Conservation (phyloP, 2,797 vertebrate species). For the Falco berigora region DNA sequence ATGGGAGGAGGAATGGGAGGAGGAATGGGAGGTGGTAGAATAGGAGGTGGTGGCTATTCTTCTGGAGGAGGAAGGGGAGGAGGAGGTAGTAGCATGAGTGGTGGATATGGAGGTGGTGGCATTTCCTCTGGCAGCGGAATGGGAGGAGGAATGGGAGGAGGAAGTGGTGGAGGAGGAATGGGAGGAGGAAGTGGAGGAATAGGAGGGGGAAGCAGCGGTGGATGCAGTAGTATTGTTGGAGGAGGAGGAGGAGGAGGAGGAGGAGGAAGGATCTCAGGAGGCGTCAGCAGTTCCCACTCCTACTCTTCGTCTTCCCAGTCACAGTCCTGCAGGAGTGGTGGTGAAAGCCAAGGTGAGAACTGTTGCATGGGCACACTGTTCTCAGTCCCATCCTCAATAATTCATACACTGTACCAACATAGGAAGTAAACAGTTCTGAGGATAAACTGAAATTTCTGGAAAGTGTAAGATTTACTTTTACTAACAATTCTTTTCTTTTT, state of each 20-base stretch:
- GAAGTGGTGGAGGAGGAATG: not conserved
- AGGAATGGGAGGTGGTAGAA: constrained; percentile 27
- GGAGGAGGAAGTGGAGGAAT: not conserved
- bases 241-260: not conserved
- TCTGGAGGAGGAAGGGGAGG: constrained; percentile 38
- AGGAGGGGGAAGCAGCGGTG: not conserved
- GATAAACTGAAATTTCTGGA: not conserved
- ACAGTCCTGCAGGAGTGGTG: constrained; percentile 18
- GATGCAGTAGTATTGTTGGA: not conserved
- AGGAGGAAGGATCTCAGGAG: constrained; percentile 37
- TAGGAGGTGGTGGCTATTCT: constrained; percentile 22
- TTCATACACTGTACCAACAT: not conserved
- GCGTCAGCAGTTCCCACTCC: constrained; percentile 45
- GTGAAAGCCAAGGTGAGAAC: constrained; percentile 51
- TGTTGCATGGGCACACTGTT: not conserved
- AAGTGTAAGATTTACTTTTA: not conserved
- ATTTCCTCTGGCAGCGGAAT: not conserved
- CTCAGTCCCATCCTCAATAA: not conserved
- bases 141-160: constrained; percentile 8
- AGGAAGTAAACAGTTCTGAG: not conserved
- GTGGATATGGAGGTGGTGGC: constrained; percentile 9
- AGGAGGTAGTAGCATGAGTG: not conserved
- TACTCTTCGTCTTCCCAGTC: constrained; percentile 61
- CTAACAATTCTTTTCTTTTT: not conserved
- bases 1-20: not conserved